Base-by-base conservation (phyloP, 2,888 invertebrate genomes). In the Sarcophaga rosellei region DNA sequence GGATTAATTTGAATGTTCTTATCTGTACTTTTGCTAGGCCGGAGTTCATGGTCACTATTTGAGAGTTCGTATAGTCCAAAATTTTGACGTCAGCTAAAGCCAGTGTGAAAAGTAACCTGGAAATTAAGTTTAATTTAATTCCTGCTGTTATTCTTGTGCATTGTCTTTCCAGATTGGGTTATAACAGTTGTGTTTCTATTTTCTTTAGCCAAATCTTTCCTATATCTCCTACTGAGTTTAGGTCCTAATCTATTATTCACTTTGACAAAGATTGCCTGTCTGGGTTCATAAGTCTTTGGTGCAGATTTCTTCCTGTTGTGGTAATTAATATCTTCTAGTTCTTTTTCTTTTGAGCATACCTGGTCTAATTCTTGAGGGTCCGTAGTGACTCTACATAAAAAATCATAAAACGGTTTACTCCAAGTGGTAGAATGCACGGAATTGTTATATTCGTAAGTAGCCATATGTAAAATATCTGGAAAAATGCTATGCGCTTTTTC, bases 61-160 rank as follows among this genome's bases (percentile, higher is more conserved):
- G 45, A 12, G 79, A 73, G n/a, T 59, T 66, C 6, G 79, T 72
- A 17, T 77, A 77, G 63, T 81, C 70, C 70, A 81, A n/a, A 17
- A 84, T 85, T 72, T 87, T 78, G 6, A 84, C 70, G n/a, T 87
- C 78, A 15, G 25, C 25, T 25, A 4, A 25, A 25, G 25, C 25
- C 25, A 47, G 3, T 3, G 68, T n/a, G 47, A 69, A 47, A 47
- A 47, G 47, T 47, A 11, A 35, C 35, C 21, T 69, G 21, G 53
- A 69, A 11, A 44, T 21, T 3, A n/a, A 35, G 35, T 35, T 35
- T 6, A 25, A 25, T 35, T 25, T 47, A 68, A 21, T 47, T 69
- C 53, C 23, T 53, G 21, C 23, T 69, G 45, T 69, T 69, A 53
- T 61, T 61, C 17, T 61, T 20, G 20, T 61, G 20, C 2, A 61